phyloP scores from a whole-genome alignment of 2,113 vertebrate species.

The Heptranchias perlo region DNA sequence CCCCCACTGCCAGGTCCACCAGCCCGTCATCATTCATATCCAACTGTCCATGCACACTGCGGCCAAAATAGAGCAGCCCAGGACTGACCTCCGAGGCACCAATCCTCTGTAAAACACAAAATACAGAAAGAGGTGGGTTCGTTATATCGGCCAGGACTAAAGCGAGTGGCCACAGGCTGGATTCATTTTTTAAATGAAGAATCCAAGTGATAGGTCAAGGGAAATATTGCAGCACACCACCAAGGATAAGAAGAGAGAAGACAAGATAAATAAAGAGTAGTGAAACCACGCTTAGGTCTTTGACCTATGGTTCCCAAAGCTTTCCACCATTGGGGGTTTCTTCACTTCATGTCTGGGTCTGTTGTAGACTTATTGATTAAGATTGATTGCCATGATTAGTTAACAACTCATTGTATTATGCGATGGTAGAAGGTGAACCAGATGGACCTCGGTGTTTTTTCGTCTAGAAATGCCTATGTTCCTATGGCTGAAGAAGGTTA shows the following conservation, averaged over 20 bases:
- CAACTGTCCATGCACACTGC: constrained; percentile 83
- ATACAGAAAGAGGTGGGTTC: neutral
- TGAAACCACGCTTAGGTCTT: too few relatives aligned
- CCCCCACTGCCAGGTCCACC: constrained; percentile 82
- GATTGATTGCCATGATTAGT: neutral
- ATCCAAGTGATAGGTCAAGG: neutral
- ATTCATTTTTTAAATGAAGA: neutral
- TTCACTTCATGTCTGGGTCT: too few relatives aligned
- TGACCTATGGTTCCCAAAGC: too few relatives aligned
- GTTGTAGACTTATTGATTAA: too few relatives aligned
- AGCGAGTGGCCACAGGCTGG: neutral
- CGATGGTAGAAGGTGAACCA: neutral
- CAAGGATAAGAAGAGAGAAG: neutral
- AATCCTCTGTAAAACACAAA: constrained; percentile 66
- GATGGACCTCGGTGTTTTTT: neutral
- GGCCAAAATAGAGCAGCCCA: constrained; percentile 84
- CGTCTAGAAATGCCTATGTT: neutral
- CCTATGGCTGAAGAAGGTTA: too few relatives aligned
- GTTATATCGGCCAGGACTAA: neutral
- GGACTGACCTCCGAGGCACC: constrained; percentile 64
- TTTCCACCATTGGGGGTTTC: too few relatives aligned
- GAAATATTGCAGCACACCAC: neutral
- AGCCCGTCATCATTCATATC: constrained; percentile 86
- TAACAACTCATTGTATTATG: neutral
- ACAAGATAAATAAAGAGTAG: neutral